These are phyloP conservation scores for Drosophila ananassae DNA, from an alignment of 1,140 invertebrate species.

Conservation along the genomic window DNA sequence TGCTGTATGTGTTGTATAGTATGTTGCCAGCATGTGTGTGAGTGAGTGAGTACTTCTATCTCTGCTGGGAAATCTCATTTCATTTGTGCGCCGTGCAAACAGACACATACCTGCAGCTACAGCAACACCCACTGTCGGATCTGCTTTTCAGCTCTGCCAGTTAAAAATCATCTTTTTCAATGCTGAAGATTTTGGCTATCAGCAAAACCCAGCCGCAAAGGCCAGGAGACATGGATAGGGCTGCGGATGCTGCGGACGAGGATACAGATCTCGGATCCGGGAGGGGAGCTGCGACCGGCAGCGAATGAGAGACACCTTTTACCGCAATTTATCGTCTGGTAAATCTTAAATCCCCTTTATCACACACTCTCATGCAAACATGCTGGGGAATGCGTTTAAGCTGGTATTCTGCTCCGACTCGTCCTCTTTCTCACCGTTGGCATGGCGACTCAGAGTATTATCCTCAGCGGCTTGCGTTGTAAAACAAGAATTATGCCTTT, in stretches of 20 bases:
- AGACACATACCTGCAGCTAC: constrained; percentile 6
- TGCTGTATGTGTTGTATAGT: constrained; percentile 5
- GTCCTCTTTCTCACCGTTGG: constrained; percentile 22
- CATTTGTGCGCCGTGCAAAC: constrained; percentile 64
- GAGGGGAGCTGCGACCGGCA: neutral
- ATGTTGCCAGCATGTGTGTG: constrained; percentile 2
- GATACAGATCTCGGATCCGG: constrained; percentile 10
- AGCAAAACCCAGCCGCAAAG: constrained; percentile 39
- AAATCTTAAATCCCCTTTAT: constrained; percentile 69
- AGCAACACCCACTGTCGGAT: constrained; percentile 28
- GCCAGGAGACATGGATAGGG: constrained; percentile 1
- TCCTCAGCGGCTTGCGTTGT: constrained; percentile 40
- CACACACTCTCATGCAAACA: constrained; percentile 37
- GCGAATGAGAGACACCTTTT: constrained; percentile 70
- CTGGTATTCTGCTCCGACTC: neutral
- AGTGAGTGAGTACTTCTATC: constrained; percentile 47
- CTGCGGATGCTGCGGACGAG: neutral
- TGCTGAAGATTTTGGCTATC: constrained; percentile 67
- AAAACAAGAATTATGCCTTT: constrained; percentile 66
- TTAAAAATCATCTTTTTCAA: constrained; percentile 81
- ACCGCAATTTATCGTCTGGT: constrained; percentile 75
- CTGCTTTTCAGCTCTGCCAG: constrained; percentile 65
- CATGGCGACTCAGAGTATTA: constrained; percentile 55
- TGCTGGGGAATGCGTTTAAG: constrained; percentile 12
- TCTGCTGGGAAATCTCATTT: constrained; percentile 77